Percentiles rank a stretch among this genome's conserved stretches.
Evolutionary conservation across 2,113 vertebrate species (phyloP).

Genomic region (Fulica atra): DNA sequence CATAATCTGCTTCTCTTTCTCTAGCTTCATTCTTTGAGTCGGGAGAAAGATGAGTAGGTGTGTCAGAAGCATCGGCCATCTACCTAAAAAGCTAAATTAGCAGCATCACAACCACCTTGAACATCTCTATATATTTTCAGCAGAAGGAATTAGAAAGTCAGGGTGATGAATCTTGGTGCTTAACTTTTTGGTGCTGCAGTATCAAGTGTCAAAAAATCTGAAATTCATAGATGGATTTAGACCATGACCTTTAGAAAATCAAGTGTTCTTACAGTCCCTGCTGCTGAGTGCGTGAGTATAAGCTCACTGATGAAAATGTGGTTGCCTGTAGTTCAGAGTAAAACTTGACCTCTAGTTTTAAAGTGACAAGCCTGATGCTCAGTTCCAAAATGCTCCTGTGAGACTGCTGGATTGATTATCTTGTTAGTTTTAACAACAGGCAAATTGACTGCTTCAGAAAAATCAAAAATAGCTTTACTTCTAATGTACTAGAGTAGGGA

Average conservation of each 20-base stretch:
- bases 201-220: constrained; percentile 17
- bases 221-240: constrained; percentile 5
- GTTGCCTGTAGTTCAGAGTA: neutral
- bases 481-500: neutral
- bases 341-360: constrained; percentile 7
- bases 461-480: neutral
- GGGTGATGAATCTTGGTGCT: neutral
- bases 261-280: neutral
- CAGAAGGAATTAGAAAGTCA: neutral
- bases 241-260: constrained; percentile 29
- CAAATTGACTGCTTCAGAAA: neutral
- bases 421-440: neutral
- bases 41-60: neutral
- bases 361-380: neutral
- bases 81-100: neutral
- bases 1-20: neutral
- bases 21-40: neutral
- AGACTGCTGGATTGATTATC: neutral
- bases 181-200: neutral
- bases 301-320: constrained; percentile 7
- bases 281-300: neutral
- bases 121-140: neutral
- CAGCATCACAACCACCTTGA: neutral
- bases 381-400: neutral
- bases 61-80: neutral